Evolutionary conservation across 2,888 invertebrate genomes (phyloP), one percentile per base, ranked within the genome.

Genomic region (Scrobipalpa costella): DNA sequence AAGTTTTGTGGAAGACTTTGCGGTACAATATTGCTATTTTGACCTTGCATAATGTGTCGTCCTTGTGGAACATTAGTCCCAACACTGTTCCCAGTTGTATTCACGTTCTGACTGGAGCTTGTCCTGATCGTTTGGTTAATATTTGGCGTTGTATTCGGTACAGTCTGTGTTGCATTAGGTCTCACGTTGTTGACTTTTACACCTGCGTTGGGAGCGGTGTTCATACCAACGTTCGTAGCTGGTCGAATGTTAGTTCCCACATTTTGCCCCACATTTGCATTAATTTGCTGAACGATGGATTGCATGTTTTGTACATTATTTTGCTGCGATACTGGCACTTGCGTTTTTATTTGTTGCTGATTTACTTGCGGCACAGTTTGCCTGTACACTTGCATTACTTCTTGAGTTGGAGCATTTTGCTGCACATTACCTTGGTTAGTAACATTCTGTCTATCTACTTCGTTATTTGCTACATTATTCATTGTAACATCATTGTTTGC

Each of bases 331-430:
- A 69, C 62, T n/a, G 75, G 70, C 36, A 74, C 67, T 33, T 70
- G 49, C 15, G 71, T 63, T 60, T 68, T 69, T 17, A 66, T 64
- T 36, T 74, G 75, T 64, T 73, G 75, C 13, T 57, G 64, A 40
- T 44, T 65, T 21, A 15, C 36, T 38, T 61, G 65, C 5, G 57
- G 61, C 27, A 50, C n/a, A 33, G 63, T 34, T 17, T 57, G 61
- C 15, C 61, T 57, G n/a, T 52, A 61, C 1, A 67, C 66, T 61
- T 72, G 75, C 58, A 71, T 70, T 0, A 66, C 59, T 17, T 76
- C 75, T 6, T 60, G 60, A 38, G 15, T 33, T 44, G 21, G 27
- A 2, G 15, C 6, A 19, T 62, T 55, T 21, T 13, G 15, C 3
- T 47, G 52, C 13, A 27, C 27, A 55, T 15, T 50, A n/a, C 7